Base-by-base conservation (phyloP, 2,797 vertebrate genomes). In the Hoplostethus atlanticus region DNA sequence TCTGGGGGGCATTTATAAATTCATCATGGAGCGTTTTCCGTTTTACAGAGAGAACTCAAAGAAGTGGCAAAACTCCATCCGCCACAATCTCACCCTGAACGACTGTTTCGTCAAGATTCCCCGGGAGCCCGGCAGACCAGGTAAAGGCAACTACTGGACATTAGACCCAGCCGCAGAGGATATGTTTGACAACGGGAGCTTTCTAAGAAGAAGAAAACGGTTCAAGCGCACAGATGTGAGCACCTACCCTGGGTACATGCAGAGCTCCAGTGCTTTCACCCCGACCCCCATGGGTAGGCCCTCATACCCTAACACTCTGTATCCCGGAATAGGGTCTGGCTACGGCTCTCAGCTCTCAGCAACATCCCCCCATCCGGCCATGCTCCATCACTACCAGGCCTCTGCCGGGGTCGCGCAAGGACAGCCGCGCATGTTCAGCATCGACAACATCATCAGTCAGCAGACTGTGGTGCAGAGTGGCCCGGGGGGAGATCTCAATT, bases 41-140 rank as follows among this genome's bases (percentile, higher is more conserved):
- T 99, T 98, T 91, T 99, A 99, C 90, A 92, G 98, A 16, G 97
- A 98, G 88, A 97, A 97, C 93, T 97, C 98, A 1, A 98, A 97
- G 77, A 99, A 98, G 94, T 97, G 96, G 96, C 96, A 97, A 64
- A 97, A 97, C 91, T 96, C 95, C 34, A 97, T 98, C 79, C 94
- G 96, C 58, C 96, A 96, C 93, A 97, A 96, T 85, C 92, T 95
- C 58, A 97, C 96, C 34, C 95, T 97, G 31, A 96, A 97, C 87
- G 96, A 97, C 92, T 97, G 97, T 68, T 97, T 97, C 58, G 96
- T 97, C 52, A 97, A 97, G 92, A 95, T 97, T 77, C 96, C 97
- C 21, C 94, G 97, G 34, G 97, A 99, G 69, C 97, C 97, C 1
- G 97, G 97, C 4, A 92, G 96, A 55, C 96, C 97, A 0, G 97